Base-by-base conservation (phyloP, 2,888 invertebrate species). In the Plagodis pulveraria region DNA sequence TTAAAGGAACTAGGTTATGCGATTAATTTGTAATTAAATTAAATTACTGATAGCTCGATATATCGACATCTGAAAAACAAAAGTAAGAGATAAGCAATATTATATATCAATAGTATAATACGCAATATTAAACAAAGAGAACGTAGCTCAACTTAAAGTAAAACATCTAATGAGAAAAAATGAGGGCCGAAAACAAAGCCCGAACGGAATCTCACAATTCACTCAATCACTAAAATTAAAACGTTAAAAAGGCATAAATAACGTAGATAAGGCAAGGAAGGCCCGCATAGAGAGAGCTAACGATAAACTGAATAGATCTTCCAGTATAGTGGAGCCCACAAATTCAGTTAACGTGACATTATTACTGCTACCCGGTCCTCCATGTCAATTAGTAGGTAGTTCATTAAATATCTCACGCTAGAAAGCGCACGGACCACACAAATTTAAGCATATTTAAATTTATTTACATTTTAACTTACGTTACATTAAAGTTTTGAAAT, bases 371-470 rank as follows among this genome's bases (percentile, higher is more conserved):
- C 67, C 73, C 71, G 71, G 73, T 75, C 69, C 70, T 67, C 63
- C 73, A 60, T 66, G 85, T 86, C 84, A 86, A 86, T 86, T 86
- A 86, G 84, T 76, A 79, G 73, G 63, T 76, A 71, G 70, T 79
- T 73, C 66, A 70, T 77, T 77, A 76, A 69, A 74, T 70, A 63
- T 65, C 66, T 62, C 60, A 60, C 63, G 63, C 61, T 59, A 64
- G 58, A 67, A 67, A 38, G 52, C 56, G 32, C 47, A 52, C 38
- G 58, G 77, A 74, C 74, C 71, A 76, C 73, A 76, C 71, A 69
- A 62, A 68, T 45, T 62, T 65, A 58, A 71, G 67, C 61, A 67
- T 67, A 74, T 66, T 63, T 38, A 60, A 67, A 65, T 67, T 56
- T 63, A 66, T 67, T 67, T 69, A 65, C 63, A 60, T 63, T 58